Base-by-base conservation (phyloP, 1,140 invertebrate genomes). In the Oryctes rhinoceros region DNA sequence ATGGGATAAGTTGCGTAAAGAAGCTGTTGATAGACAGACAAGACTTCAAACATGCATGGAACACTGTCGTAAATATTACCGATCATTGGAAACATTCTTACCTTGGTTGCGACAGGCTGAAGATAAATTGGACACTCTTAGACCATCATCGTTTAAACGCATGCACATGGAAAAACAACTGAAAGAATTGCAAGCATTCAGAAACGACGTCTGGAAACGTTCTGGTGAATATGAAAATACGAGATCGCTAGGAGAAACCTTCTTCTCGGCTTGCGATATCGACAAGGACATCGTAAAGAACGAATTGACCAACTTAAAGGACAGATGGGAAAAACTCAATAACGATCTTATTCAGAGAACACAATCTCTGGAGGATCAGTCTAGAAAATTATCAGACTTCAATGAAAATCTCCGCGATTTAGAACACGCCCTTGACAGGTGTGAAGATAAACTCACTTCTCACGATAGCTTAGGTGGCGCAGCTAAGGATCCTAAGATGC, bases 191-290 rank as follows among this genome's bases (percentile, higher is more conserved):
- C 95, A 97, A 83, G 91, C 93, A 47, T 95, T 98, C 88, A 93
- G 96, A 83, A 98, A 97, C 86, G 97, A 98, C 84, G 92, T 98
- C 0, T 96, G 96, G 92, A 96, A 97, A 85, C 90, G 92, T 82
- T 95, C 95, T 74, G 96, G 96, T 10, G 97, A 98, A 88, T 98
- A 95, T 86, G 97, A 98, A 83, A 96, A 96, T 86, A 94, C 94
- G 80, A 94, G 93, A 86, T 94, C 92, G 0, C 89, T 94, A 3
- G 97, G 96, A 11, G 95, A 98, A 83, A 94, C 94, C 0, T 96
- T 98, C 88, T 88, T 96, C 24, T 91, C 91, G 3, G 91, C 94
- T 77, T 97, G 96, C 82, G 96, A 98, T 85, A 93, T 95, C 78
- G 97, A 98, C 85, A 96, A 97, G 85, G 96, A 97, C 67, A 92